These are phyloP conservation scores for Athene cunicularia DNA, from an alignment of 2,113 vertebrate species.

Conservation along the genomic window DNA sequence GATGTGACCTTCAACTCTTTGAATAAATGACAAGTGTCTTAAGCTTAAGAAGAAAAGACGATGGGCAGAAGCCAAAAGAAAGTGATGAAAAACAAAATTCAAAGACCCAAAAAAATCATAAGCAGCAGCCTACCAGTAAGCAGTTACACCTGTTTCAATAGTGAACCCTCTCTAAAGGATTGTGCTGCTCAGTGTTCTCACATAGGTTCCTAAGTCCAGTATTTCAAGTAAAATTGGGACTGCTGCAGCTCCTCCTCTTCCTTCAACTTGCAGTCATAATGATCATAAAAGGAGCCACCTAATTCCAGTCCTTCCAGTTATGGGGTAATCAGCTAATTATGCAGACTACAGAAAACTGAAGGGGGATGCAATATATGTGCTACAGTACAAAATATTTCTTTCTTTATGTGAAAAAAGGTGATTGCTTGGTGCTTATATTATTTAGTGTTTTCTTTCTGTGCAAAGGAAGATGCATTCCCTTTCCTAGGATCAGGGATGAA, in stretches of 20 bases:
- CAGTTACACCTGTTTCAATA: background rate
- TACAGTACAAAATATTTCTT: background rate
- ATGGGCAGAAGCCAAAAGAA: background rate
- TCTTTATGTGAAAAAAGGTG: background rate
- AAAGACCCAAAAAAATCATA: background rate
- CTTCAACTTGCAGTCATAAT: conserved; percentile 1
- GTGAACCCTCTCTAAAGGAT: background rate
- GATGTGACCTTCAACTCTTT: background rate
- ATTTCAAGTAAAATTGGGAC: conserved; percentile 28
- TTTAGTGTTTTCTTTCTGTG: background rate
- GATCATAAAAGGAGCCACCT: conserved; percentile 14
- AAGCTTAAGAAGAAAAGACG: background rate
- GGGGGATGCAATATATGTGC: background rate
- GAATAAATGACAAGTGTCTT: background rate
- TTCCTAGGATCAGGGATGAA: background rate
- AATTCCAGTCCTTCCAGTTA: conserved; percentile 51
- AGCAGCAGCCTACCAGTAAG: background rate
- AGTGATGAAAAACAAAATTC: background rate
- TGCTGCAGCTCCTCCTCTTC: conserved; percentile 39
- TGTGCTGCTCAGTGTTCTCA: background rate
- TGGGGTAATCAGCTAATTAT: conserved; percentile 10
- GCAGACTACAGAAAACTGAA: background rate
- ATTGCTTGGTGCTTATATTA: background rate
- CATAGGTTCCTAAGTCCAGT: background rate
- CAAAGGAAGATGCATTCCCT: background rate